These are phyloP conservation scores for Stenoptilia bipunctidactyla DNA, from an alignment of 2,888 invertebrate genomes.

Conservation along the genomic window DNA sequence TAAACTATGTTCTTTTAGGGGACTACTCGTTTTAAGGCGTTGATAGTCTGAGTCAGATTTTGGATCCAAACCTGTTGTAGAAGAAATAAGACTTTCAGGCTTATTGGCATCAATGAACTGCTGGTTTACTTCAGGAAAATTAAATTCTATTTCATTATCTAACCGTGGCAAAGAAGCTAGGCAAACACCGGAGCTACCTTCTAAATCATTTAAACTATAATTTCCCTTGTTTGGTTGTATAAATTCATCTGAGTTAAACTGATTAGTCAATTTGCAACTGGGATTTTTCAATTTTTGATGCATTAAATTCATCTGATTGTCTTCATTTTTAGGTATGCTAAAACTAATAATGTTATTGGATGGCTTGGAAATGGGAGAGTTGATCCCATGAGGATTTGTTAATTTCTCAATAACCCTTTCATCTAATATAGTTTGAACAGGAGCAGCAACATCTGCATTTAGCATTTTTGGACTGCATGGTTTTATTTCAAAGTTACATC, in stretches of 20 bases:
- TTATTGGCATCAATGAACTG: constrained; percentile 63
- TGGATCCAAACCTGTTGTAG: constrained; percentile 22
- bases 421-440: constrained; percentile 41
- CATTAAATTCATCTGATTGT: not conserved
- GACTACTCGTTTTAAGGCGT: too few relatives aligned
- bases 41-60: too few relatives aligned
- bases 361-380: constrained; percentile 27
- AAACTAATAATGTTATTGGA: constrained; percentile 26
- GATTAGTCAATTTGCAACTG: constrained; percentile 53
- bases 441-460: constrained; percentile 53
- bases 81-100: constrained; percentile 27
- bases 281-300: constrained; percentile 26
- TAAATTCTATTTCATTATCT: constrained; percentile 61
- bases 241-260: constrained; percentile 28
- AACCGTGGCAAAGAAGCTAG: constrained; percentile 54
- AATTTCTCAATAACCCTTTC: constrained; percentile 60
- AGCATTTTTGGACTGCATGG: constrained; percentile 66
- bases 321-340: not conserved
- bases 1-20: not conserved
- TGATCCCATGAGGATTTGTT: constrained; percentile 37
- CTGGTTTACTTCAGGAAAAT: constrained; percentile 63
- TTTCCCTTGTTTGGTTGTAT: constrained; percentile 34
- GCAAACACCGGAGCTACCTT: constrained; percentile 54
- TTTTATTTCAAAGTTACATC: constrained; percentile 66
- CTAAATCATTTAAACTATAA: constrained; percentile 52